Percentiles rank a stretch among this genome's conserved stretches.
Conservation (phyloP, 2,113 vertebrate species). For the Tapirus terrestris region DNA sequence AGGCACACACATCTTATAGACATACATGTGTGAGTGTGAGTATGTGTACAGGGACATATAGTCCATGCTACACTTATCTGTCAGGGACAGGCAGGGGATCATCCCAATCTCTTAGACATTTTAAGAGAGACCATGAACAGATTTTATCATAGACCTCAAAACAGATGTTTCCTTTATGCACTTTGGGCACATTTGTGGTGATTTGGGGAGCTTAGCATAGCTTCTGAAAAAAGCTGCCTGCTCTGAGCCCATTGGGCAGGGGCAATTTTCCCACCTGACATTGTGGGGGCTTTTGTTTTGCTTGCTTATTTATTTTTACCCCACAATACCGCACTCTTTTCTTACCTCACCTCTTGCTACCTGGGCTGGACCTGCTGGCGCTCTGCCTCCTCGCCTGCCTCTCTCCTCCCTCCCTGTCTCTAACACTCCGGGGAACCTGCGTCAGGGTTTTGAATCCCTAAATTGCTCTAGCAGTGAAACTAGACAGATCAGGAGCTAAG, state of each 20-base stretch:
- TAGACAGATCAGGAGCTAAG: slow-evolving; percentile 5
- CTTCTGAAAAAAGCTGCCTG: neutral
- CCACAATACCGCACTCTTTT: neutral
- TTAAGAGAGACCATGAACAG: neutral
- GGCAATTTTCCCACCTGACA: neutral
- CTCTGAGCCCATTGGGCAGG: neutral
- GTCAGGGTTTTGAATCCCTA: slow-evolving; percentile 1
- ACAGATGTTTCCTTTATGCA: neutral
- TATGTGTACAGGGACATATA: neutral
- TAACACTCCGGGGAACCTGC: neutral
- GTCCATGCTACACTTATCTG: neutral
- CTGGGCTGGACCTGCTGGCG: neutral
- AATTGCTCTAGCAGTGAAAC: neutral
- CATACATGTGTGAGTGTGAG: neutral
- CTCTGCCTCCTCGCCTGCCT: neutral
- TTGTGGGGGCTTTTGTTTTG: neutral
- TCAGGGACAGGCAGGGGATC: neutral
- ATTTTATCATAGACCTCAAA: neutral
- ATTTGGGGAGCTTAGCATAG: neutral
- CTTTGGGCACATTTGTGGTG: neutral
- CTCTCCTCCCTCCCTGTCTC: neutral
- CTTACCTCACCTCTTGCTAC: neutral
- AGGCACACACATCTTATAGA: neutral
- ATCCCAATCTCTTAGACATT: neutral
- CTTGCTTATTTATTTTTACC: neutral